Base-by-base conservation (phyloP, 2,113 vertebrate species). In the Myiozetetes cayanensis region DNA sequence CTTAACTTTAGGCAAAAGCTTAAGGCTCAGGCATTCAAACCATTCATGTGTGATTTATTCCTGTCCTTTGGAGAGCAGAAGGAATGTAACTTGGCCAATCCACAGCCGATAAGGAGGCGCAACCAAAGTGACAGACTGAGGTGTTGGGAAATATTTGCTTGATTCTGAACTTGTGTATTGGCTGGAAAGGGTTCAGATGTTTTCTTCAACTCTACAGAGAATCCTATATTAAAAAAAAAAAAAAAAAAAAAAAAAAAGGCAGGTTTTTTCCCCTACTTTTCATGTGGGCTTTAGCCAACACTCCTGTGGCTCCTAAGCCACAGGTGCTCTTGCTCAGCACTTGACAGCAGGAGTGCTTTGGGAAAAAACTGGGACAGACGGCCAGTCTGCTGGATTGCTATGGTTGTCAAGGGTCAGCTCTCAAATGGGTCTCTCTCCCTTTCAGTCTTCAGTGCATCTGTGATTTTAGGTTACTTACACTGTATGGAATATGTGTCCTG, bases 11-110 rank as follows among this genome's bases (percentile, higher is more conserved):
- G 80, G 90, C 76, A 72, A 55, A 68, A 89, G 52, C 76, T 84
- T 94, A 96, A 93, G 58, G 86, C 80, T 52, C 79, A 91, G 91
- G 93, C 92, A 95, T 92, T 79, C 71, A 33, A 92, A 91, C 58
- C 76, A 84, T 93, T 87, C 3, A 0, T 2, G 37, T 58, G 70
- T 86, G 88, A 81, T 93, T 94, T 96, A 92, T 94, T 92, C 88
- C 77, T 87, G 88, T 91, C 90, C 70, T 90, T 59, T 43, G 80
- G 73, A 91, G 83, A 87, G 70, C 79, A 85, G 66, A 28, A 93
- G 84, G 92, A 97, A 96, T 96, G 88, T 50, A 89, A 65, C 2
- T 8, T 24, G 58, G 70, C 70, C 88, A 87, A 85, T 79, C 58
- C 85, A 61, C 35, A 65, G 56, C 50, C 1, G 90, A 96, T 93